Evolutionary conservation across 1,140 invertebrate genomes (phyloP), one percentile per base, ranked within the genome.

Genomic region (Drosophila ercepeae): DNA sequence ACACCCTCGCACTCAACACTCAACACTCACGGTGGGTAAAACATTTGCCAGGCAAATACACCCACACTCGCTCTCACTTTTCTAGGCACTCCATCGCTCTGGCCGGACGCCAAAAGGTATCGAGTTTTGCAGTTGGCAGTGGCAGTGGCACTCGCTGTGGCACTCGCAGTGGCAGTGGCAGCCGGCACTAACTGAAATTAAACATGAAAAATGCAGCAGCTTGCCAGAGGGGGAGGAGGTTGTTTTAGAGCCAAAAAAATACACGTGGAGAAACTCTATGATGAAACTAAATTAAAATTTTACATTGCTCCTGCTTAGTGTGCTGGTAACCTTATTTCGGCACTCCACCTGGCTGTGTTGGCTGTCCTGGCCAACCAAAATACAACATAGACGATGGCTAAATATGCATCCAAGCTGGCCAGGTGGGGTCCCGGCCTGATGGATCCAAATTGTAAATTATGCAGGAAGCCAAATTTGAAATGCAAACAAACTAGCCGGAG

Each of bases 201-300:
- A 86, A 86, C 81, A 88, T 86, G 82, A 88, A 86, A 86, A 74
- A 88, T 86, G 76, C 81, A 86, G 29, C 76, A 67, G 42, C 42
- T 54, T 36, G 29, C 23, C 48, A 27, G 19, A 42, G 74, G 57
- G 51, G 50, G 39, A 25, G 18, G 4, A 11, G 8, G 11, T 32
- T 32, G 29, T 9, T 11, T 32, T 8, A 21, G 21, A 7, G 2
- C 23, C 8, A 19, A 46, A 23, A 23, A 60, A 6, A 46, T 72
- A 75, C 29, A 32, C 29, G 9, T 9, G 11, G n/a, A 39, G 7
- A 36, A 36, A 36, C 7, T 27, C 9, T 27, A 60, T n/a, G n/a
- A n/a, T n/a, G n/a, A n/a, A n/a, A n/a, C n/a, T n/a, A n/a, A n/a
- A n/a, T n/a, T n/a, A n/a, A n/a, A n/a, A n/a, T n/a, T n/a, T n/a